Base-by-base conservation (phyloP, 2,888 invertebrate genomes). In the Campaea margaritaria region DNA sequence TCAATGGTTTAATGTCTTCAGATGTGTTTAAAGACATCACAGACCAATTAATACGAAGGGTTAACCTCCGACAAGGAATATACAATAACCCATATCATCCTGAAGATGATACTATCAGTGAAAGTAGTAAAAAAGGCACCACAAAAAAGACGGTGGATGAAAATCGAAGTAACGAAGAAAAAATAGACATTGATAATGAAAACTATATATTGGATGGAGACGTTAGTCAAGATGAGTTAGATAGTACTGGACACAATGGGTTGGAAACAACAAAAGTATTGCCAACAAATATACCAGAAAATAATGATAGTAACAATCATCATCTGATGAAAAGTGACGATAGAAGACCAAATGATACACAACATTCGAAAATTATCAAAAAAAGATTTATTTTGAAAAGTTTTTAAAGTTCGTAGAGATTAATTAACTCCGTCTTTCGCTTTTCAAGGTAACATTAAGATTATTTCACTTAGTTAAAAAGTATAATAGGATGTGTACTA, bases 61-160 rank as follows among this genome's bases (percentile, higher is more conserved):
- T 64, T 28, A 43, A 54, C 0, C 36, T 38, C 0, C 64, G 60
- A 48, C 31, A 45, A 38, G 28, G 48, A 0, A 52, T 41, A 8
- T 78, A 74, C 12, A 77, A 71, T 12, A 85, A 85, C 47, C 85
- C 85, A 9, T 85, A 78, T 51, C 85, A 85, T 15, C 85, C 85
- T 2, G 85, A 85, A 74, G 84, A 85, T 55, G 75, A 76, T 42
- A 21, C 72, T 42, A 28, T 48, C 0, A 51, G 10, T 11, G 52
- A 49, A 36, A 59, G 49, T 28, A 31, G 3, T n/a, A 34, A 41
- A 50, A n/a, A 13, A n/a, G 34, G 36, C 21, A 16, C 48, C 8
- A 42, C 14, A 11, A 27, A 39, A 16, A 21, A 48, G 2, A 39
- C 51, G 39, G 7, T 13, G 38, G 11, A 39, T 21, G 43, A 43